Evolutionary conservation across 2,888 invertebrate species (phyloP), one percentile per base, ranked within the genome.

Genomic region (Tetragonula carbonaria): DNA sequence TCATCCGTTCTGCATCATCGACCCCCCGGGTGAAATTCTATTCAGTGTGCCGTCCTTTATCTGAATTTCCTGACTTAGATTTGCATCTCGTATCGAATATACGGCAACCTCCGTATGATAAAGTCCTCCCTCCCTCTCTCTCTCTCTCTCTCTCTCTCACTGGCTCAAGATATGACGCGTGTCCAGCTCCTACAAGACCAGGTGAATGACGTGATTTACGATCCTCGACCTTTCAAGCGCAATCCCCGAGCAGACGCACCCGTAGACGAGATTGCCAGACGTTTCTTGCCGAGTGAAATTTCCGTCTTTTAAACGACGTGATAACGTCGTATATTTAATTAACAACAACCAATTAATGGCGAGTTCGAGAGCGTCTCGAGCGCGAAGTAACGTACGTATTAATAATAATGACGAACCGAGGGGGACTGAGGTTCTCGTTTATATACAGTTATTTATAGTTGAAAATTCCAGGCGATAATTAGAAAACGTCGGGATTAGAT

Each of bases 41-140:
- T 77, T 77, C 77, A 77, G 8, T 53, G 38, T 51, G 4, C 14
- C 59, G 16, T 67, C 18, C 33, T 67, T 59, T 62, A 74, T 59
- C 59, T 38, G 57, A 74, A 66, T 67, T 55, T 53, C 67, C 74
- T 21, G 67, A 50, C 74, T 74, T 23, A 57, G 74, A 74, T 79
- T 79, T 74, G 67, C 65, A 74, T 79, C 66, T 67, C 57, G 38
- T 79, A 74, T 79, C 59, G 74, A 67, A 74, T 79, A 74, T 79
- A 67, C 67, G 78, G 66, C 59, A 74, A 78, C n/a, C 45, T 45
- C 8, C 59, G 73, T 66, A 74, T 67, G 78, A 67, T 79, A 74
- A 79, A 79, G 59, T 74, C 67, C 33, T 50, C 23, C 2, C 33
- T 28, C 14, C 8, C 45, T 45, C 45, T 33, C 33, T 33, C 33